Base-by-base conservation (phyloP, 2,888 invertebrate species). In the Hypomecis atomaria region DNA sequence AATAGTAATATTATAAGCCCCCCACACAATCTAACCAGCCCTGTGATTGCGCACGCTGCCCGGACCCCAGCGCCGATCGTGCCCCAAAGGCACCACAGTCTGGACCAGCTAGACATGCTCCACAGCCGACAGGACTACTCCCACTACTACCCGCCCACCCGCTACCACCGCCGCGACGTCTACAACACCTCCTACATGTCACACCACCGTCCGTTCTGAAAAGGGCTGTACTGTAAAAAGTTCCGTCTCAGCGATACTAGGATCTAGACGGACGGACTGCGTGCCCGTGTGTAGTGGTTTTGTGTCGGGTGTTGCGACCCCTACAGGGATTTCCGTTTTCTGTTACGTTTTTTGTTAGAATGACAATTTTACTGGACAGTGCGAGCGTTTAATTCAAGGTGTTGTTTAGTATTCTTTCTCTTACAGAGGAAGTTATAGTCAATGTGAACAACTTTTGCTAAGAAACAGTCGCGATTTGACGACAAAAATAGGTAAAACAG, bases 141-240 rank as follows among this genome's bases (percentile, higher is more conserved):
- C 73, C 84, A 79, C 73, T 86, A 87, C 78, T 87, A 85, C 82
- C 76, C 83, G 9, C 75, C 83, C 4, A 71, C 80, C 73, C 83
- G 90, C 8, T 82, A 82, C 80, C 79, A 82, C 36, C 82, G 90
- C 6, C 90, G 90, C 70, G 91, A 92, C 79, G 76, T 85, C 71
- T 87, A 84, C 81, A 83, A 88, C 80, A 79, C 90, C 53, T 79
- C 85, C 33, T 90, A 89, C 66, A 86, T 87, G 85, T 77, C 79
- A 59, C 90, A 92, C 74, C 91, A 92, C 76, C 89, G 92, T 78
- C 92, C 91, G 76, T 92, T 92, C 88, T 92, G 92, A 92, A 92
- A 90, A 90, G 92, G 91, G 82, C 82, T 90, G 63, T 91, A 87
- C 74, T 92, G 92, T 78, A 92, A 90, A 79, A 92, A 90, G 85